Base-by-base conservation (phyloP, 2,113 vertebrate genomes). In the Triplophysa dalaica region DNA sequence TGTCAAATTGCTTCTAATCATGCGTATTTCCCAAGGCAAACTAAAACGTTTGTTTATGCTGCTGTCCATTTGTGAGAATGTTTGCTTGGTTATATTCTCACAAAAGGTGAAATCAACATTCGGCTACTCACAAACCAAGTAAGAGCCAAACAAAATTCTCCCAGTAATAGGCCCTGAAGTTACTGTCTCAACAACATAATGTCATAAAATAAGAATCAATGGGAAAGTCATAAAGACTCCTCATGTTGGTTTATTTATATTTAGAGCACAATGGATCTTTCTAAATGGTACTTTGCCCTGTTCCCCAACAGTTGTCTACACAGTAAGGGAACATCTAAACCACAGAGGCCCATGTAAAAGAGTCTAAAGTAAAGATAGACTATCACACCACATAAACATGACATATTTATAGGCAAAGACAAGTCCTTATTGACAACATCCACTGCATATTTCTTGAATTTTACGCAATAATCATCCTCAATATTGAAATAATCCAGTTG, bases 101-200 rank as follows among this genome's bases (percentile, higher is more conserved):
- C 69, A 80, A 66, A 66, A 78, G n/a, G 17, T 14, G 50, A 29
- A 50, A 16, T 75, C n/a, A 60, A 52, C 41, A 54, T 68, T 38
- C 45, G 14, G 33, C 19, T 43, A 63, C 11, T 22, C 38, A 29
- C 14, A 66, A 78, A 50, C 26, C 22, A 62, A 70, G 76, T 29
- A 68, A 10, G 38, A 52, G 82, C 74, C 29, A 13, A 66, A 14
- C n/a, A 26, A 60, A 4, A 54, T 9, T 12, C 52, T 50, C 14
- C 13, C 12, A 7, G 9, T 60, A 41, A 17, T 5, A n/a, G 38
- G 4, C 38, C 41, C 63, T 73, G 2, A 64, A 54, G 16, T 4
- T 63, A 48, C 21, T 21, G 66, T 54, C 56, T 52, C 12, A 33
- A 50, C 2, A 29, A 4, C 12, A 21, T 17, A 21, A n/a, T 11